phyloP scores from a whole-genome alignment of 1,140 invertebrate species.

The Drosophila novamexicana region DNA sequence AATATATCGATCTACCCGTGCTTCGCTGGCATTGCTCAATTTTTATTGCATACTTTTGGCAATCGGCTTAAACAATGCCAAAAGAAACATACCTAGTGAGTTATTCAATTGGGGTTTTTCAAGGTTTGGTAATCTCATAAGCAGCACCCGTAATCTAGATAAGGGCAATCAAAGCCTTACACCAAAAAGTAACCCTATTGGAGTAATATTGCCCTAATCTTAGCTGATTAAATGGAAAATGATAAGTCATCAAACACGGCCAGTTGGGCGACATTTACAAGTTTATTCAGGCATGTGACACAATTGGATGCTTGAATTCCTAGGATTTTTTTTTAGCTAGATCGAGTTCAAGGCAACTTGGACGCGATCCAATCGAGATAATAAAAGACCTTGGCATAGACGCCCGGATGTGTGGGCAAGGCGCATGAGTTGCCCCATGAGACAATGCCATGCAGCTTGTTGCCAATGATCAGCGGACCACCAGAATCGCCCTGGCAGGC shows the following conservation, averaged over 20 bases:
- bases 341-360: slow-evolving; percentile 5
- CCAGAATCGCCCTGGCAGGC: slow-evolving; percentile 84
- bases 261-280: slow-evolving; percentile 9
- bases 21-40: background rate
- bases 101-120: background rate
- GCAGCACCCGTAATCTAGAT: slow-evolving; percentile 14
- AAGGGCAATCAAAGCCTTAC: slow-evolving; percentile 17
- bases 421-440: slow-evolving; percentile 90
- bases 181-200: slow-evolving; percentile 13
- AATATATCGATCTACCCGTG: background rate
- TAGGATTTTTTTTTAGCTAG: background rate
- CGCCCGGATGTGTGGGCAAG: slow-evolving; percentile 86
- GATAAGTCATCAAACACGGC: background rate
- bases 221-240: slow-evolving; percentile 15
- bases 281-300: slow-evolving; percentile 44
- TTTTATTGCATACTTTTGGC: background rate
- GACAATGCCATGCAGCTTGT: slow-evolving; percentile 86
- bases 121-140: slow-evolving; percentile 5
- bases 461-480: slow-evolving; percentile 78
- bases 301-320: background rate
- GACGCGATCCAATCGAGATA: slow-evolving; percentile 84
- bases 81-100: background rate
- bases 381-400: slow-evolving; percentile 88
- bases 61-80: background rate
- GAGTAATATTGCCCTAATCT: slow-evolving; percentile 14